Percentiles rank a stretch among this genome's conserved stretches.
Conservation (phyloP, 2,797 vertebrate species). For the Melanotaenia trifasciata region DNA sequence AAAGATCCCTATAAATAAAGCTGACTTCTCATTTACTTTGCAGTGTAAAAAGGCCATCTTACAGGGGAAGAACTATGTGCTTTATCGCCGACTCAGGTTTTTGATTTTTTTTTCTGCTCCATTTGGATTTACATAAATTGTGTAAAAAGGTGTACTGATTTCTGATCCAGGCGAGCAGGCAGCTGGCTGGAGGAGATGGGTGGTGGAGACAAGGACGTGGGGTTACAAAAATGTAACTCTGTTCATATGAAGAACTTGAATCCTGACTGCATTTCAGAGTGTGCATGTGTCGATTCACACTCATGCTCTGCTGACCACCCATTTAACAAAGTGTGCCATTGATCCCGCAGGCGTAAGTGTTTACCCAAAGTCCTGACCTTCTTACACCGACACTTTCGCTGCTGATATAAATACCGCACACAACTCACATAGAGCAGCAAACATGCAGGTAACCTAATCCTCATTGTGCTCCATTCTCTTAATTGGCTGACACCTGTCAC, state of each 20-base stretch:
- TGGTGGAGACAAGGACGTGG: not conserved
- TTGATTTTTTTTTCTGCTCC: constrained; percentile 75
- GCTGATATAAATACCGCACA: constrained; percentile 85
- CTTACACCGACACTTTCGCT: constrained; percentile 81
- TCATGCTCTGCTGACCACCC: constrained; percentile 26
- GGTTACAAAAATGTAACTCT: constrained; percentile 35
- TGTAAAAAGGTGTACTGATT: constrained; percentile 68
- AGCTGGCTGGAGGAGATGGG: constrained; percentile 38
- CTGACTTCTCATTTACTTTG: constrained; percentile 61
- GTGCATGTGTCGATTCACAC: constrained; percentile 27
- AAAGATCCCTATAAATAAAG: constrained; percentile 30
- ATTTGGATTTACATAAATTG: constrained; percentile 76
- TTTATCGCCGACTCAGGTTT: constrained; percentile 76
- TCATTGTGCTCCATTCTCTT: constrained; percentile 57
- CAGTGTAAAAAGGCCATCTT: constrained; percentile 65
- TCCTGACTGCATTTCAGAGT: constrained; percentile 6
- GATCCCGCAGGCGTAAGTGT: constrained; percentile 69
- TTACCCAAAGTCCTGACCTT: constrained; percentile 83
- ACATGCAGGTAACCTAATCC: constrained; percentile 83
- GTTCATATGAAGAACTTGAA: constrained; percentile 36
- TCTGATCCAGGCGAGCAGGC: constrained; percentile 56
- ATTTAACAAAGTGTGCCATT: constrained; percentile 65
- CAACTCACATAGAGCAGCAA: constrained; percentile 64
- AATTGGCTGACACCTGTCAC: constrained; percentile 81
- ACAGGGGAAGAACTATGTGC: constrained; percentile 76